Base-by-base conservation (phyloP, 2,888 invertebrate genomes). In the Dione vanillae region DNA sequence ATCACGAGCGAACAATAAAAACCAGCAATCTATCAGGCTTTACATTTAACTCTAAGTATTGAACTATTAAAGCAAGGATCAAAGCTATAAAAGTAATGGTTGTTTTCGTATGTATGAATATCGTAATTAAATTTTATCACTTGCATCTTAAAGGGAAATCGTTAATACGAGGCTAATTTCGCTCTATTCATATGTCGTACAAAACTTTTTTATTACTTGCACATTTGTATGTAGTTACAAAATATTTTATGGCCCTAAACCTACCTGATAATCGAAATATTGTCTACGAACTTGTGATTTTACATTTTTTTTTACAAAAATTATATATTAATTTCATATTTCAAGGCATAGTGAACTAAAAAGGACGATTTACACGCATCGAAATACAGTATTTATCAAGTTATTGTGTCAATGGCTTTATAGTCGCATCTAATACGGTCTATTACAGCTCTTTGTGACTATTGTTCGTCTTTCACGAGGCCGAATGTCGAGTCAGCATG, bases 61-160 rank as follows among this genome's bases (percentile, higher is more conserved):
- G 83, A 86, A 86, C 85, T 84, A 82, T 84, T 85, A 83, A 86
- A 83, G 82, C 77, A 74, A 75, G 80, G 83, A 86, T 87, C 83
- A 82, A 83, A 73, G 77, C 79, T 78, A 81, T 86, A 85, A 85
- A 86, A 78, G 76, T 78, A 78, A 74, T 79, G 77, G 78, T 79
- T 78, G 78, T 81, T 80, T 79, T 79, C 75, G 71, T 74, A 71
- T 73, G 74, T 76, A 80, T 82, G 83, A 85, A 76, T 79, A 76
- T 75, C 74, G 80, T 84, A 84, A 87, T 89, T 88, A 89, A 88
- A 88, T 83, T 86, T 84, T 85, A 88, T 83, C 82, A 82, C 83
- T 80, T 47, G 78, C 78, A 79, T 82, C 83, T 83, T 85, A 87
- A 87, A 84, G 78, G 73, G 72, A 71, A 76, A 76, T 81, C 78